These are phyloP conservation scores for Tetrapedia diversipes DNA, from an alignment of 2,888 invertebrate genomes.

Conservation along the genomic window DNA sequence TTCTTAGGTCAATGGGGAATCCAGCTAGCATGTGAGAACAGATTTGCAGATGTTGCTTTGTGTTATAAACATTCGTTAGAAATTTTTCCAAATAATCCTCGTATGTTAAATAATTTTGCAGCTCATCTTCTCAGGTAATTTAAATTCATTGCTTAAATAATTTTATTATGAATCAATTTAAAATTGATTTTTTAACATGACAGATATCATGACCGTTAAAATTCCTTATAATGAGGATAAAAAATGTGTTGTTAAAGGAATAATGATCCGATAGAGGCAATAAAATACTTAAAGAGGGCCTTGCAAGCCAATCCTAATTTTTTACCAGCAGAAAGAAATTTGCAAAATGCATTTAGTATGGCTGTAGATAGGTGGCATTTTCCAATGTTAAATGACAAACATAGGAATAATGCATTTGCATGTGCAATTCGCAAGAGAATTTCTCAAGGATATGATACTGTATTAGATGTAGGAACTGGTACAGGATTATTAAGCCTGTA, in stretches of 20 bases:
- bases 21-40: conserved; percentile 65
- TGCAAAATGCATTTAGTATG: conserved; percentile 88
- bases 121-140: conserved; percentile 74
- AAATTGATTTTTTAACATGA: conserved; percentile 50
- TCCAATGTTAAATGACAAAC: conserved; percentile 90
- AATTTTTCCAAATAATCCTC: conserved; percentile 71
- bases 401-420: conserved; percentile 87
- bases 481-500: conserved; percentile 90
- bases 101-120: conserved; percentile 76
- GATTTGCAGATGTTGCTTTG: conserved; percentile 66
- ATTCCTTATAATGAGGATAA: conserved; percentile 57
- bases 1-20: conserved; percentile 76
- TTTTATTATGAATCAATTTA: conserved; percentile 33
- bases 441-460: conserved; percentile 83
- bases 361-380: conserved; percentile 92
- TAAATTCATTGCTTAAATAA: conserved; percentile 15
- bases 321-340: conserved; percentile 86
- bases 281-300: conserved; percentile 85
- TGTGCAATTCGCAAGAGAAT: conserved; percentile 86
- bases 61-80: conserved; percentile 73
- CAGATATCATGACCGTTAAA: conserved; percentile 59
- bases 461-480: conserved; percentile 91
- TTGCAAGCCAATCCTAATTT: conserved; percentile 83
- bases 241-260: conserved; percentile 82
- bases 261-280: conserved; percentile 85